These are phyloP conservation scores for Apostichopus japonicus DNA, from an alignment of 35 echinoderm and acorn worm species.

Conservation along the genomic window DNA sequence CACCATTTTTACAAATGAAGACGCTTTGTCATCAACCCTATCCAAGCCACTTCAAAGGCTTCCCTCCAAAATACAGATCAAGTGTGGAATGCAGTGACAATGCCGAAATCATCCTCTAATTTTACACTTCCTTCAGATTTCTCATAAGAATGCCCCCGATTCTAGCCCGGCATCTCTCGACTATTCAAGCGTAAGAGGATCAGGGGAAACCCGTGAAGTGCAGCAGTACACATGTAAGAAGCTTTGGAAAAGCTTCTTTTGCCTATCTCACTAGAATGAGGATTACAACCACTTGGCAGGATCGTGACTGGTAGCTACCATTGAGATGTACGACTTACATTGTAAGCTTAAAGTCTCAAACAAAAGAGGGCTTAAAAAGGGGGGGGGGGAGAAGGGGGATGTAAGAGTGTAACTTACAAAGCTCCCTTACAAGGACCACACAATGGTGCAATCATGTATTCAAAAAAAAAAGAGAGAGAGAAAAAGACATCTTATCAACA, in stretches of 20 bases:
- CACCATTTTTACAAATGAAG: background rate
- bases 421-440: no score
- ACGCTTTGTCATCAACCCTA: background rate
- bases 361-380: background rate
- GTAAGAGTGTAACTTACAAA: background rate
- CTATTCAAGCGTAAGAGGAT: background rate
- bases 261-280: background rate
- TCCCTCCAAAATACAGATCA: background rate
- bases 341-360: no score
- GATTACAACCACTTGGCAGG: background rate
- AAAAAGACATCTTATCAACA: no score
- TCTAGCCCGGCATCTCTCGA: background rate
- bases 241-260: background rate
- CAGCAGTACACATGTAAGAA: background rate
- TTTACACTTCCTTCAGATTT: slow-evolving; percentile 18
- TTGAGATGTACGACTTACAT: background rate
- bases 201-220: slow-evolving; percentile 24
- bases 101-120: background rate
- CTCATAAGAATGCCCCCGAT: background rate
- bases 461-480: no score
- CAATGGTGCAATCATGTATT: no score
- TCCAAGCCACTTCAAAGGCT: background rate
- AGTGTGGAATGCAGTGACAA: background rate
- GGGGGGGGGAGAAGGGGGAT: background rate
- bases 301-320: background rate